Conservation (phyloP, 2,888 invertebrate genomes). For the Yponomeuta evonymella region DNA sequence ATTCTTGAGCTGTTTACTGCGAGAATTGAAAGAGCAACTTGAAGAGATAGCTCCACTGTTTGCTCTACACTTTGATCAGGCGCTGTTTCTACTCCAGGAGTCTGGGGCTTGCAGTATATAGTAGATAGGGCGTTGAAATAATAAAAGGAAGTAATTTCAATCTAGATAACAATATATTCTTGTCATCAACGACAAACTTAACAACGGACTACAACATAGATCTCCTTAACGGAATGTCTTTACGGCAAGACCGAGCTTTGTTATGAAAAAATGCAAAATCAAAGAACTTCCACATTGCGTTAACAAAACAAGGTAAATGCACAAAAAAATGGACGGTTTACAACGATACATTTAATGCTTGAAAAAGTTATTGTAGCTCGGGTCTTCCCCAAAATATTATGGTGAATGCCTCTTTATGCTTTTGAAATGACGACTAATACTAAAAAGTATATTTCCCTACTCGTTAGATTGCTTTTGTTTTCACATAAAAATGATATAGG, state of each 20-base stretch:
- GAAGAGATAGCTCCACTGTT: neutral
- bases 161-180: conserved; percentile 76
- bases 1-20: too few species aligned
- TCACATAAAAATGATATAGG: conserved; percentile 27
- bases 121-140: neutral
- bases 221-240: conserved; percentile 57
- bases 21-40: too few species aligned
- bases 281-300: conserved; percentile 19
- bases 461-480: conserved; percentile 56
- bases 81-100: neutral
- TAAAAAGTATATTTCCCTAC: conserved; percentile 49
- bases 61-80: neutral
- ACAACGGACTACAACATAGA: conserved; percentile 75
- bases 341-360: conserved; percentile 29
- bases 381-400: neutral
- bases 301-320: conserved; percentile 38
- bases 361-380: neutral
- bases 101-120: neutral
- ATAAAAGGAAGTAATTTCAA: conserved; percentile 21
- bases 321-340: conserved; percentile 66
- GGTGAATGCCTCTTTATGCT: conserved; percentile 25
- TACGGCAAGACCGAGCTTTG: conserved; percentile 47
- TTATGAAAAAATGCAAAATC: conserved; percentile 45
- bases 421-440: conserved; percentile 31
- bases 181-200: conserved; percentile 76